phyloP scores from a whole-genome alignment of 2,113 vertebrate genomes.

The Lucifuga dentata region DNA sequence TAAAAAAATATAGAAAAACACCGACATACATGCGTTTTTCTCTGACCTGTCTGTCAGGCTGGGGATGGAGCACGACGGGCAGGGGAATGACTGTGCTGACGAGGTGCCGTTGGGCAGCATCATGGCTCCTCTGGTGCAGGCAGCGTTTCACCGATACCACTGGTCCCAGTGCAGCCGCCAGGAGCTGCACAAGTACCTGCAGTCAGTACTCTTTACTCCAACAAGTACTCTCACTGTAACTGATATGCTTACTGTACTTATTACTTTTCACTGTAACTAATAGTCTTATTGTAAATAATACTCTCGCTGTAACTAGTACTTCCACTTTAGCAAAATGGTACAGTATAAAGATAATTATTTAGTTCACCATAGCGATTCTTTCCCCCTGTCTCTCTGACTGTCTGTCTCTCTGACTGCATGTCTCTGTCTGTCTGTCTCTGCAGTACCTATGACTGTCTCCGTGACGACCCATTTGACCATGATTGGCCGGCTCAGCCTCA shows the following conservation, averaged over 20 bases:
- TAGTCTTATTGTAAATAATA: too few relatives aligned
- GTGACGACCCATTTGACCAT: slow-evolving; percentile 94
- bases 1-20: too few relatives aligned
- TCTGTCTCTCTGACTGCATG: slow-evolving; percentile 11
- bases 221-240: neutral
- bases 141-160: slow-evolving; percentile 95
- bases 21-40: too few relatives aligned
- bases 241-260: neutral
- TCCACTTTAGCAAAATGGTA: too few relatives aligned
- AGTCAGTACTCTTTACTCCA: slow-evolving; percentile 77
- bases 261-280: too few relatives aligned
- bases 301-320: too few relatives aligned
- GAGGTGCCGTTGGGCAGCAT: slow-evolving; percentile 96
- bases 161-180: slow-evolving; percentile 97
- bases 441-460: slow-evolving; percentile 96
- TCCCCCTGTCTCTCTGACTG: too few relatives aligned
- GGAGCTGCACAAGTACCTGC: slow-evolving; percentile 91
- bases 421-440: slow-evolving; percentile 28
- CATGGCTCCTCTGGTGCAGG: slow-evolving; percentile 97
- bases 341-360: too few relatives aligned
- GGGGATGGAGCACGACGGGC: slow-evolving; percentile 96
- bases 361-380: too few relatives aligned
- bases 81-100: slow-evolving; percentile 92
- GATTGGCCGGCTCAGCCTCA: slow-evolving; percentile 93
- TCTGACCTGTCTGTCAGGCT: slow-evolving; percentile 82